Evolutionary conservation across 2,888 invertebrate genomes (phyloP), one percentile per base, ranked within the genome.

Genomic region (Troides oblongomaculatus): DNA sequence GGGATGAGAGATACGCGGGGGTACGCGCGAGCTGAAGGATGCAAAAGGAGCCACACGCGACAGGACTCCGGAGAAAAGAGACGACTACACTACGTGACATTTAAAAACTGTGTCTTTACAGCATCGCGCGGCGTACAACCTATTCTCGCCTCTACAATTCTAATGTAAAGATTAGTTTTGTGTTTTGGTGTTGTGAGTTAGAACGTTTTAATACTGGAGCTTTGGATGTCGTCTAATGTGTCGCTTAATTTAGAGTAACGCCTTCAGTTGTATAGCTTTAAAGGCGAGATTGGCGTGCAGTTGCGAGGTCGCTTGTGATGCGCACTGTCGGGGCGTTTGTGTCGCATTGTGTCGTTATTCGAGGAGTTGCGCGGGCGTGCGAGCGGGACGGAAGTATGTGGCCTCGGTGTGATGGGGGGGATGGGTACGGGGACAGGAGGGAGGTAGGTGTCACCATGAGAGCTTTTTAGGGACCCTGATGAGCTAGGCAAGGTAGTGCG

Each of bases 11-110:
- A 92, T 90, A 82, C 78, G 89, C 87, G 90, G 88, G 88, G 89
- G 87, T 82, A 85, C 85, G 87, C 85, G 85, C 85, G 86, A 80
- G 85, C 88, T 87, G 89, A 92, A 92, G 92, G 92, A 92, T 90
- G 86, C 89, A 86, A 88, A 90, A 91, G 92, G 91, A 90, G 87
- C 85, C 81, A 90, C 89, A 91, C 87, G 90, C 90, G 90, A 90
- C 92, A 91, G 91, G 91, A 92, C 90, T 87, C 87, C 83, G 90
- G 85, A 87, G 92, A 92, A 92, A 92, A 92, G 92, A 92, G 92
- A 92, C 89, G 87, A 91, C 90, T 87, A 90, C 90, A 91, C 88
- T 84, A 81, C 88, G 89, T 90, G 92, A 92, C 92, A 92, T 90
- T 91, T 90, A 90, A 90, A 92, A 92, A 92, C 87, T 89, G 90